Base-by-base conservation (phyloP, 2,888 invertebrate genomes). In the Hypercompe scribonia region DNA sequence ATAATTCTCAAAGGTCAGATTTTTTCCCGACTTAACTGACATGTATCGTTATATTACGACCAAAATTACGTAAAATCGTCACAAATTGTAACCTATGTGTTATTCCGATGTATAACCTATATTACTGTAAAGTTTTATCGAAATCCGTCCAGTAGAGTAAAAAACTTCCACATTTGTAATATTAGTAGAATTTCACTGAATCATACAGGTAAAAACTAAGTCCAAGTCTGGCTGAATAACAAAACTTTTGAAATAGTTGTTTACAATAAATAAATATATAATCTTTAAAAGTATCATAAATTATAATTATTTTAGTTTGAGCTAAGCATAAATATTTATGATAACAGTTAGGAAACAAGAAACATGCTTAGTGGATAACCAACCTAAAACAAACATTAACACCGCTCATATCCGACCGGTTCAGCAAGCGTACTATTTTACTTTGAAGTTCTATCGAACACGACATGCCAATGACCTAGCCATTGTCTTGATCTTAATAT, bases 401-500 rank as follows among this genome's bases (percentile, higher is more conserved):
- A 76, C 77, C 70, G 72, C 74, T 73, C 71, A 74, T 77, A 78
- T 68, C 61, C 54, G 58, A 82, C 84, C 83, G 83, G 84, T 83
- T 63, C 50, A 5, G 11, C 33, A 36, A 63, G 71, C 46, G 58
- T 54, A 70, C 71, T 71, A 72, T 68, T 74, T 68, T 58, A 71
- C 68, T 65, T n/a, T 68, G 69, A 39, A 71, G 69, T 75, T 64
- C 71, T 81, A 79, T 79, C 74, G 71, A 73, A 63, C 68, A 75
- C 80, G 82, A 78, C 33, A 63, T 82, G 85, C 79, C 86, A 86
- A 80, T 84, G 86, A 86, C 86, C 86, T 82, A 84, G 78, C 79
- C 81, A 84, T 84, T 87, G 86, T 85, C 84, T 81, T 68, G 79
- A 76, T 79, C 76, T 74, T 78, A 78, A 78, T 76, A 74, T 74